These are phyloP conservation scores for Seira sanloemensis DNA, from an alignment of 2,888 invertebrate species.

Conservation along the genomic window DNA sequence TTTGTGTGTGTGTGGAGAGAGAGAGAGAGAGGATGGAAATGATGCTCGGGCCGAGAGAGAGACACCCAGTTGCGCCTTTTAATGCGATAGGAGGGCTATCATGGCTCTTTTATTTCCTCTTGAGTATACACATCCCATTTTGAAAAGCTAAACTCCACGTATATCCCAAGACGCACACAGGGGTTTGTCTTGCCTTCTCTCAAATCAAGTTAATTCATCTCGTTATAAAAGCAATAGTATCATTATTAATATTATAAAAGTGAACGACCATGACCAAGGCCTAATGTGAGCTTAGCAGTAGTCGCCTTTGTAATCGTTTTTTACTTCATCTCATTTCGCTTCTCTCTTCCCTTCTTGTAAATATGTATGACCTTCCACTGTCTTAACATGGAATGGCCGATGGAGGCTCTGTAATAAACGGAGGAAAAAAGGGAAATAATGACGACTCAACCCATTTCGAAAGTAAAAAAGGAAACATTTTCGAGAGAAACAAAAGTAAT, in stretches of 20 bases:
- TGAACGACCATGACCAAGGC: constrained; percentile 52
- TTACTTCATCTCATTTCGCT: constrained; percentile 16
- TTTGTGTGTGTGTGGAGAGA: too few relatives aligned
- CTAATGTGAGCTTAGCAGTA: constrained; percentile 29
- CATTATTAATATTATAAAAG: constrained; percentile 60
- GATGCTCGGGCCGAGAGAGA: too few relatives aligned
- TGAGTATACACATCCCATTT: not conserved
- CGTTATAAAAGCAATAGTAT: constrained; percentile 32
- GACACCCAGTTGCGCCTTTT: too few relatives aligned
- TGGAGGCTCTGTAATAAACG: constrained; percentile 8
- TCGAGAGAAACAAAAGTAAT: constrained; percentile 13
- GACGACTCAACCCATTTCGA: constrained; percentile 21
- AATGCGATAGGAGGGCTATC: not conserved
- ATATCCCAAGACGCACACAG: too few relatives aligned
- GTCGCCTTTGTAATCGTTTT: constrained; percentile 39
- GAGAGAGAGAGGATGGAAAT: too few relatives aligned
- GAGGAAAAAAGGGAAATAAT: not conserved
- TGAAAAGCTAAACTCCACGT: too few relatives aligned
- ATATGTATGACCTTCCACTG: constrained; percentile 10
- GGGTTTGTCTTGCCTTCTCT: constrained; percentile 18
- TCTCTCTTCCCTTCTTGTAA: not conserved
- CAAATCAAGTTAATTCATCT: constrained; percentile 50
- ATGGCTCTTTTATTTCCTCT: not conserved
- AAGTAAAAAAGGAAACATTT: constrained; percentile 18
- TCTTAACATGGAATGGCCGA: not conserved